A percentile compares a stretch with the other conserved stretches of the same genome.
Conservation (phyloP, 2,888 invertebrate genomes). For the Julus scandinavius region DNA sequence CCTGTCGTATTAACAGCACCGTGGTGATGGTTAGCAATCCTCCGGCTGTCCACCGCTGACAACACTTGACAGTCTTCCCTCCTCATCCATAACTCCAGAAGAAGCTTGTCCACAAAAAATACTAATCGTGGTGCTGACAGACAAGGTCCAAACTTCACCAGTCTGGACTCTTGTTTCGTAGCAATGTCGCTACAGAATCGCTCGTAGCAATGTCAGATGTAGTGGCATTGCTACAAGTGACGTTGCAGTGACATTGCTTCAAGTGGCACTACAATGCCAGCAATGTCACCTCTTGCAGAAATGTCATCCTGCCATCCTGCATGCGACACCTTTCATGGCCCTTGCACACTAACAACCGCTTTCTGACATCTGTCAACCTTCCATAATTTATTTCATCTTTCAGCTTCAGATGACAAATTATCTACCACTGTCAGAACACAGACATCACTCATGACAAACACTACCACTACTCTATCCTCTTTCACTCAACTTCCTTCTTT, state of each 20-base stretch:
- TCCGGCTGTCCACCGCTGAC: neutral
- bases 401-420: neutral
- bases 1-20: neutral
- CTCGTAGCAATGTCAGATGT: neutral
- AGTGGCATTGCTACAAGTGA: neutral
- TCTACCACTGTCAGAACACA: neutral
- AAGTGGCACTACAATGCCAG: neutral
- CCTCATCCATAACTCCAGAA: neutral
- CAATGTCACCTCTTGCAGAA: neutral
- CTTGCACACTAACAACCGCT: neutral
- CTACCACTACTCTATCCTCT: neutral
- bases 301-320: neutral
- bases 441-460: neutral
- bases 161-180: neutral
- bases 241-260: neutral
- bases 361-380: neutral
- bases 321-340: neutral
- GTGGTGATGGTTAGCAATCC: neutral
- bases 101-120: too few species aligned
- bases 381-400: neutral
- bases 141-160: too few species aligned
- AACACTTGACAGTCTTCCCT: neutral
- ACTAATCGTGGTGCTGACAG: too few species aligned
- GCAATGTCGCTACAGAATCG: neutral
- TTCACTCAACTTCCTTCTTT: neutral